phyloP scores from a whole-genome alignment of 2,113 vertebrate genomes.

The Upupa epops region DNA sequence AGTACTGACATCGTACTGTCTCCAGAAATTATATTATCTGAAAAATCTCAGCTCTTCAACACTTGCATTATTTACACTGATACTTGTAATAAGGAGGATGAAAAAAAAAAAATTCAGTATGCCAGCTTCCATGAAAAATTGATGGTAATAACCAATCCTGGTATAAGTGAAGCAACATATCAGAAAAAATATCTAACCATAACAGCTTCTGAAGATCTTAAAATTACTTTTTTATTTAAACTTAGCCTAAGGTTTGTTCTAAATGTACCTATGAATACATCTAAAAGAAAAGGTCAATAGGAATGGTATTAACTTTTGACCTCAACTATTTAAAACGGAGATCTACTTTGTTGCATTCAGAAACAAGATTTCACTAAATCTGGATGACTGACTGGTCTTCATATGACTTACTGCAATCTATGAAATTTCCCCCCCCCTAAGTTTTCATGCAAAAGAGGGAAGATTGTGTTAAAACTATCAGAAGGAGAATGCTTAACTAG shows the following conservation, averaged over 20 bases:
- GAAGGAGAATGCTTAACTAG: neutral
- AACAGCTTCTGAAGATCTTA: neutral
- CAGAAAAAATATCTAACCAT: constrained; percentile 7
- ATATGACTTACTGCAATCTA: neutral
- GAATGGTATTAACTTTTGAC: neutral
- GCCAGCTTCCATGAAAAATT: neutral
- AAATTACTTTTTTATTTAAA: constrained; percentile 29
- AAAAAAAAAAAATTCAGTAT: neutral
- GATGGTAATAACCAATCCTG: neutral
- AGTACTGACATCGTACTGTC: neutral
- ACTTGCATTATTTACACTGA: neutral
- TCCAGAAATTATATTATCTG: neutral
- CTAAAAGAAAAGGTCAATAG: neutral
- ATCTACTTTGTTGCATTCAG: neutral
- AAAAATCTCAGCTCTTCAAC: constrained; percentile 13
- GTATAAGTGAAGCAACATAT: constrained; percentile 31
- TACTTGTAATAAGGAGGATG: neutral
- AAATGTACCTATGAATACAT: neutral
- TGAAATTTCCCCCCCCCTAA: neutral
- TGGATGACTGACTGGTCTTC: neutral
- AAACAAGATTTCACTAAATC: neutral
- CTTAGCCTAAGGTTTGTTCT: constrained; percentile 13
- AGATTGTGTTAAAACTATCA: neutral
- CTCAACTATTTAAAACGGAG: neutral
- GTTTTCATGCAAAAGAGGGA: neutral